phyloP scores from a whole-genome alignment of 2,888 invertebrate genomes.

The Apamea sordens region DNA sequence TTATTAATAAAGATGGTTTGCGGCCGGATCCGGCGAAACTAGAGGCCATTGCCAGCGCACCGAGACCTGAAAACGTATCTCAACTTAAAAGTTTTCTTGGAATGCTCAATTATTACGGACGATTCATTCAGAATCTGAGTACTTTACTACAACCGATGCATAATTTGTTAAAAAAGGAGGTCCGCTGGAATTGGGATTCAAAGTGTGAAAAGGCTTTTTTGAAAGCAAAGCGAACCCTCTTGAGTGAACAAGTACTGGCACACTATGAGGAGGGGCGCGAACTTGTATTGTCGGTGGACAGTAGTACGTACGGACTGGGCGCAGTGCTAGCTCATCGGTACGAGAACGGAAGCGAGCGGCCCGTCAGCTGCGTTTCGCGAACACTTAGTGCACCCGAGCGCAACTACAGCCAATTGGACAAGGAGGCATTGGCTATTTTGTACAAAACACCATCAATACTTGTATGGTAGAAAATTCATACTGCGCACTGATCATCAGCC shows the following conservation, averaged over 20 bases:
- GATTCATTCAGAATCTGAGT: too few relatives aligned
- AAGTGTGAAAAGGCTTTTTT: background rate
- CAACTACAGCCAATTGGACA: too few relatives aligned
- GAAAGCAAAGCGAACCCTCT: background rate
- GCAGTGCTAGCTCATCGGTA: background rate
- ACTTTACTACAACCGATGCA: too few relatives aligned
- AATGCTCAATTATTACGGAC: too few relatives aligned
- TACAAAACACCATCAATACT: constrained; percentile 7
- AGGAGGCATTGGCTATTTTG: background rate
- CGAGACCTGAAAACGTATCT: too few relatives aligned
- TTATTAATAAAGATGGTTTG: too few relatives aligned
- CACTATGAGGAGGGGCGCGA: constrained; percentile 12
- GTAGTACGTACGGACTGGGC: too few relatives aligned
- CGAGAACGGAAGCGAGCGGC: background rate
- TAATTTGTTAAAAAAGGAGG: too few relatives aligned
- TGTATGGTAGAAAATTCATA: background rate
- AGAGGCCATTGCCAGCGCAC: too few relatives aligned
- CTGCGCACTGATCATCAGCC: background rate
- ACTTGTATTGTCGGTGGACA: background rate
- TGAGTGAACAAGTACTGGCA: background rate
- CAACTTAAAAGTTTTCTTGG: too few relatives aligned
- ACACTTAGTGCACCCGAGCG: too few relatives aligned
- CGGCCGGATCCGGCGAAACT: too few relatives aligned
- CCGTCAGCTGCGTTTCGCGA: background rate
- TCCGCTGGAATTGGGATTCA: background rate